Percentiles rank a stretch among this genome's conserved stretches.
Evolutionary conservation across 2,888 invertebrate species (phyloP).

Genomic region (Luperina nickerlii): DNA sequence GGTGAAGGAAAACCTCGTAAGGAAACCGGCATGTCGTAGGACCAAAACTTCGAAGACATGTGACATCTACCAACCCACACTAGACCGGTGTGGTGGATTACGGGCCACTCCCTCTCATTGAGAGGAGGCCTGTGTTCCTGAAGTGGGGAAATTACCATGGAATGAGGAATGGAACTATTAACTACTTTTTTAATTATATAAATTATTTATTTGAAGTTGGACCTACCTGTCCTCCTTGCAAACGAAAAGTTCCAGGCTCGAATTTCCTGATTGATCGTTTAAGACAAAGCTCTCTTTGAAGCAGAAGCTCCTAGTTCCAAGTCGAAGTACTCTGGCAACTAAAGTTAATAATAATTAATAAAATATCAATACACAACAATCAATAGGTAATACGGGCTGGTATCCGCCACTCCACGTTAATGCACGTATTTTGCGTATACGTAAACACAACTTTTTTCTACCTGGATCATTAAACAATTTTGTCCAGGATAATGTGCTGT

Average conservation of each 20-base stretch:
- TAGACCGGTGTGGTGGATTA: neutral
- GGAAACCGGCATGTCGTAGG: neutral
- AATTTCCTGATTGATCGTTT: neutral
- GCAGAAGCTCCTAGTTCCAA: neutral
- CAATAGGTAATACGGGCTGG: no score
- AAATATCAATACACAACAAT: no score
- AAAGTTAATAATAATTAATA: neutral
- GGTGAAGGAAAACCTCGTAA: neutral
- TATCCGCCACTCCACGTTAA: no score
- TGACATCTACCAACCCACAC: neutral
- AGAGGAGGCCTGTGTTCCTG: no score
- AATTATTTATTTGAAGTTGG: neutral
- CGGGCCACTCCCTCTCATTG: neutral
- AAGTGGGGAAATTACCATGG: no score
- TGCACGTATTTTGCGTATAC: no score
- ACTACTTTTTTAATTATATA: no score
- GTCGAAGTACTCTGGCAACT: neutral
- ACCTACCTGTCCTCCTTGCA: neutral
- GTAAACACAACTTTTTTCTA: no score
- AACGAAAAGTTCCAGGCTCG: neutral
- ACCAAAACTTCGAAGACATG: neutral
- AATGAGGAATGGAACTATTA: no score
- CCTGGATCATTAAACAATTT: neutral
- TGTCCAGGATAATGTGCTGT: neutral
- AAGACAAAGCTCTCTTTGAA: no score